Percentiles rank a stretch among this genome's conserved stretches.
phyloP scores from a whole-genome alignment of 2,888 invertebrate genomes.

The Meiosimyza decipiens region DNA sequence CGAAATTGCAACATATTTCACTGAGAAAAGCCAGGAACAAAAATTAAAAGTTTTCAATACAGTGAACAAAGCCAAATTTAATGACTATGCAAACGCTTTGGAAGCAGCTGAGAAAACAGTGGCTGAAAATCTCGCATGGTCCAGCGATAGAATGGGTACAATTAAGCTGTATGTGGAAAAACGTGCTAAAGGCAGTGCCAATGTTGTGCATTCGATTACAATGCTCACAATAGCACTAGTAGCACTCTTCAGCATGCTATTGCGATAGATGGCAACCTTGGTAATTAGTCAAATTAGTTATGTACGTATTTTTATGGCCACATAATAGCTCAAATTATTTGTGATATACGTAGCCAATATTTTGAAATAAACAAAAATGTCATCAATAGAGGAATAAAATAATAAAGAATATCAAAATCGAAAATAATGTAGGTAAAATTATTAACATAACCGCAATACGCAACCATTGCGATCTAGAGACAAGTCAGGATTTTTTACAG shows the following conservation, averaged over 20 bases:
- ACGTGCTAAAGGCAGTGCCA: conserved; percentile 23
- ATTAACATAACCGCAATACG: too few species aligned
- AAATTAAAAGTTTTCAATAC: conserved; percentile 54
- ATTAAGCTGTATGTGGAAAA: conserved; percentile 52
- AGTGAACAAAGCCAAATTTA: conserved; percentile 53
- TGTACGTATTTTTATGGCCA: too few species aligned
- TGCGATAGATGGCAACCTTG: conserved; percentile 39
- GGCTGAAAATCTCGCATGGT: conserved; percentile 61
- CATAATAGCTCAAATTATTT: too few species aligned
- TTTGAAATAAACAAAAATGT: too few species aligned
- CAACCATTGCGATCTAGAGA: too few species aligned
- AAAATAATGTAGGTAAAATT: too few species aligned
- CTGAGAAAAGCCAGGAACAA: conserved; percentile 52
- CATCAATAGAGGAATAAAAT: too few species aligned
- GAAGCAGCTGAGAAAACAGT: conserved; percentile 54
- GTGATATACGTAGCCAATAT: too few species aligned
- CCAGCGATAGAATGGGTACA: conserved; percentile 47
- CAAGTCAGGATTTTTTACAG: too few species aligned
- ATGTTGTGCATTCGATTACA: conserved; percentile 41
- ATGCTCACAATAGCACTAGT: conserved; percentile 49
- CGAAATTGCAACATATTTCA: conserved; percentile 60
- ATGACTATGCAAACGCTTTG: conserved; percentile 51
- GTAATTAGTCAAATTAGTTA: not conserved
- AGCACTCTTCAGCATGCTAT: conserved; percentile 45
- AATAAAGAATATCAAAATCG: too few species aligned